A percentile compares a stretch with the other conserved stretches of the same genome.
Evolutionary conservation across 1,140 invertebrate species (phyloP).

Genomic region (Rhopalosiphum maidis): DNA sequence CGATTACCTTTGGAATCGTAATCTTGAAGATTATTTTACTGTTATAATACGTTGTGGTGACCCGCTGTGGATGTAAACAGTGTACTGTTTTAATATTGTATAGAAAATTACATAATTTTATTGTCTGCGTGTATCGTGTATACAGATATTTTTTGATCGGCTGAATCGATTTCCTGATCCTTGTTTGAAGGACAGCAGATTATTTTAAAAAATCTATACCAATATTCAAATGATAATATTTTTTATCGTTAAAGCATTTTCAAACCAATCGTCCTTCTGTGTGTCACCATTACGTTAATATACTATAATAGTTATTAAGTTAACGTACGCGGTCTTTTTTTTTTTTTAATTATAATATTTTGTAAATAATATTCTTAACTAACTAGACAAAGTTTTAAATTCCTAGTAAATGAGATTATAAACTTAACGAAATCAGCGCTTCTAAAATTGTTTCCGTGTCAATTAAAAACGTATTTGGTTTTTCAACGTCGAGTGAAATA

Average conservation of each 20-base stretch:
- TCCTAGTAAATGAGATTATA: not conserved
- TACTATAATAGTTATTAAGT: not conserved
- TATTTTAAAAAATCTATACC: not conserved
- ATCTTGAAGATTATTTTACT: not conserved
- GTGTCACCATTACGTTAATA: not conserved
- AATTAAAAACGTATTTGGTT: not conserved
- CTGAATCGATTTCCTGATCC: no score
- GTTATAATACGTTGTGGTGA: not conserved
- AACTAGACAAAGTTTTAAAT: not conserved
- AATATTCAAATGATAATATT: no score
- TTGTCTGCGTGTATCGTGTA: not conserved
- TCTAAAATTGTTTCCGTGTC: not conserved
- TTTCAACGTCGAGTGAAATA: not conserved
- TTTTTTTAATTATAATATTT: not conserved
- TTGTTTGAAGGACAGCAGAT: not conserved
- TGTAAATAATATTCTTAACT: not conserved
- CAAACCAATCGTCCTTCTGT: no score
- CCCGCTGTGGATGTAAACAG: not conserved
- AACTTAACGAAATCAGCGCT: not conserved
- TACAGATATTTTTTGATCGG: no score
- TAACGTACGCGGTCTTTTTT: not conserved
- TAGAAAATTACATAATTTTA: not conserved
- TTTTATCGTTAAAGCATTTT: not conserved
- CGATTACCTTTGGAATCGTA: not conserved
- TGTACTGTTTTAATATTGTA: not conserved